Evolutionary conservation across 2,113 vertebrate genomes (phyloP), one percentile per base, ranked within the genome.

Genomic region (Upupa epops): DNA sequence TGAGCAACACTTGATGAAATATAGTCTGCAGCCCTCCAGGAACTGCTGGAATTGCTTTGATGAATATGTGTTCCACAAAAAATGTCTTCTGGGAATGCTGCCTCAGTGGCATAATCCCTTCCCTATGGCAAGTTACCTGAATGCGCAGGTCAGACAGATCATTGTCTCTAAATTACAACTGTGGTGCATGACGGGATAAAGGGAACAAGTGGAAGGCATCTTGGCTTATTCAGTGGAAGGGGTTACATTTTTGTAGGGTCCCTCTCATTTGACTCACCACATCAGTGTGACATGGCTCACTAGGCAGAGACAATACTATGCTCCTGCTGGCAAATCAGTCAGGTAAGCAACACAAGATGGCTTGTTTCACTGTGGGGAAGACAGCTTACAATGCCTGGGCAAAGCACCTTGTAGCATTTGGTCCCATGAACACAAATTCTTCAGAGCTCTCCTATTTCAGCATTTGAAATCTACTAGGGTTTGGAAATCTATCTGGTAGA

Each of bases 21-120:
- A 65, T 3, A 69, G 42, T 24, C 36, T 86, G 32, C 58, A 76
- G 49, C 46, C 63, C 63, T 90, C 37, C 78, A 86, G 59, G 71
- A 92, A n/a, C 63, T 84, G 45, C 49, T 81, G 60, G 28, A 87
- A 69, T 83, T 87, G 26, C 68, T 86, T 89, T 95, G 88, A 76
- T 92, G 91, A 59, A 42, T 84, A 72, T 60, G 64, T 78, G 8
- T 77, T 88, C 85, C 81, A 90, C 55, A 82, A 59, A 61, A 60
- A 29, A 6, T 8, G 24, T 76, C 73, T 90, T 86, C 80, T 86
- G 86, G 71, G 77, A 92, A 63, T 73, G 66, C 42, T 92, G 46
- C 56, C 42, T 89, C 48, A 16, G 36, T 82, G 72, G 42, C 55
- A 69, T 82, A 76, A 63, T 63, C 21, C 36, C 45, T 87, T 66